Percentiles rank a stretch among this genome's conserved stretches.
phyloP scores from a whole-genome alignment of 2,797 vertebrate species.

The Karalla daura region DNA sequence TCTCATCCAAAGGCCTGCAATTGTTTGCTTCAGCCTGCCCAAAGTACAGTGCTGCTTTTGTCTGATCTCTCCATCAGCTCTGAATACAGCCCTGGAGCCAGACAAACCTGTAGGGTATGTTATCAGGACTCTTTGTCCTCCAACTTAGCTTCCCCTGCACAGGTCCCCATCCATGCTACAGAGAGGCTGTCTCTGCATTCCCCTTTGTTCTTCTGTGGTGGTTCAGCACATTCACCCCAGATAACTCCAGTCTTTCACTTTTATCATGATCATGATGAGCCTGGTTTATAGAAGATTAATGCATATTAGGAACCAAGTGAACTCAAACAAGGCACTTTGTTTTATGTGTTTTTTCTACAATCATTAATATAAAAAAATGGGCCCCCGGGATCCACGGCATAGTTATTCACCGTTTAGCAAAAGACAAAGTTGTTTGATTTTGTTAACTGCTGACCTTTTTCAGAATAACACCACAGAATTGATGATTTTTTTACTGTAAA shows the following conservation, averaged over 20 bases:
- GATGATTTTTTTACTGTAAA: background rate
- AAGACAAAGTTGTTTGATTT: background rate
- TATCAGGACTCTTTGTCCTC: constrained; percentile 82
- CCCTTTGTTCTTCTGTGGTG: constrained; percentile 15
- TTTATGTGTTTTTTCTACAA: background rate
- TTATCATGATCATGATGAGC: background rate
- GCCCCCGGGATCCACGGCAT: background rate
- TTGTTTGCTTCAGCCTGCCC: constrained; percentile 85
- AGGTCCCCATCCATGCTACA: constrained; percentile 59
- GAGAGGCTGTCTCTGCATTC: constrained; percentile 28
- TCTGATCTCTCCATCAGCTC: constrained; percentile 83
- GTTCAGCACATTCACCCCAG: constrained; percentile 28
- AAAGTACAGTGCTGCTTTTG: constrained; percentile 94
- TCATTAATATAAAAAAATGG: background rate
- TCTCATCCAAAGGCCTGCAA: constrained; percentile 87
- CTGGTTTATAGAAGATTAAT: background rate
- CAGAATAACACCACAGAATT: background rate
- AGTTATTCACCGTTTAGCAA: background rate
- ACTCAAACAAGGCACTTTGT: background rate
- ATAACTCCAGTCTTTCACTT: background rate
- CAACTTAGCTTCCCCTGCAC: constrained; percentile 58
- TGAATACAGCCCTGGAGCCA: constrained; percentile 83
- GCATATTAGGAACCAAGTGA: background rate
- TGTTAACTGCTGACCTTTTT: background rate
- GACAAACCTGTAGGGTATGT: constrained; percentile 81